These are phyloP conservation scores for Drosophila greeni DNA, from an alignment of 2,888 invertebrate genomes.

Conservation along the genomic window DNA sequence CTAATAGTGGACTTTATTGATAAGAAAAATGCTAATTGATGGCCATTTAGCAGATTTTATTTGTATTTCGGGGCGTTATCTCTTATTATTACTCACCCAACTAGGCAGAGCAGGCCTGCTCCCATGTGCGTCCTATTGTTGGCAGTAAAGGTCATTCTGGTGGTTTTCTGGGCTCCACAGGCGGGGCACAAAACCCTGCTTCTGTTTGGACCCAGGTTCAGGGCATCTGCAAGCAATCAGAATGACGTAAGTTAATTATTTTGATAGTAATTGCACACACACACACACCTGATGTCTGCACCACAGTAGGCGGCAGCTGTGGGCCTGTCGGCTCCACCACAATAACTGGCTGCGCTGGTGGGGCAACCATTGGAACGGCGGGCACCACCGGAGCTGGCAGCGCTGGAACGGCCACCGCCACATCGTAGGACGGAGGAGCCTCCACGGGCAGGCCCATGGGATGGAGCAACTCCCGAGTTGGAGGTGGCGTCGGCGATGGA, in stretches of 20 bases:
- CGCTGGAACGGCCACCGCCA: constrained; percentile 58
- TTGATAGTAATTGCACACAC: constrained; percentile 3
- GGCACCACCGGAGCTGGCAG: constrained; percentile 9
- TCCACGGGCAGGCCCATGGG: constrained; percentile 54
- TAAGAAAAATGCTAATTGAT: neutral
- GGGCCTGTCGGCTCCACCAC: constrained; percentile 36
- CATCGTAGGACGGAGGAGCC: constrained; percentile 76
- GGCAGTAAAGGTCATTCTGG: constrained; percentile 75
- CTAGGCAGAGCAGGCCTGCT: constrained; percentile 73
- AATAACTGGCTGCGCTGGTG: constrained; percentile 36
- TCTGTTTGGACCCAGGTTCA: constrained; percentile 74
- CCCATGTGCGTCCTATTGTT: constrained; percentile 75
- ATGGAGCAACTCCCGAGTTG: constrained; percentile 22
- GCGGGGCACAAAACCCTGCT: constrained; percentile 73
- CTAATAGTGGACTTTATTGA: neutral
- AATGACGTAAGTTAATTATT: constrained; percentile 16
- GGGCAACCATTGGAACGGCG: constrained; percentile 28
- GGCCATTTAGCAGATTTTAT: neutral
- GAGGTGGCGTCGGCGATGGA: constrained; percentile 42
- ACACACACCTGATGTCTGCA: constrained; percentile 13
- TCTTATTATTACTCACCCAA: constrained; percentile 64
- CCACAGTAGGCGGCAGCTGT: constrained; percentile 35
- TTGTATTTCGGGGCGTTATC: neutral
- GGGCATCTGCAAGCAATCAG: constrained; percentile 33
- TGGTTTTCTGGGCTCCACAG: constrained; percentile 73